phyloP scores from a whole-genome alignment of 2,888 invertebrate genomes.

The Lordiphosa andalusiaca region DNA sequence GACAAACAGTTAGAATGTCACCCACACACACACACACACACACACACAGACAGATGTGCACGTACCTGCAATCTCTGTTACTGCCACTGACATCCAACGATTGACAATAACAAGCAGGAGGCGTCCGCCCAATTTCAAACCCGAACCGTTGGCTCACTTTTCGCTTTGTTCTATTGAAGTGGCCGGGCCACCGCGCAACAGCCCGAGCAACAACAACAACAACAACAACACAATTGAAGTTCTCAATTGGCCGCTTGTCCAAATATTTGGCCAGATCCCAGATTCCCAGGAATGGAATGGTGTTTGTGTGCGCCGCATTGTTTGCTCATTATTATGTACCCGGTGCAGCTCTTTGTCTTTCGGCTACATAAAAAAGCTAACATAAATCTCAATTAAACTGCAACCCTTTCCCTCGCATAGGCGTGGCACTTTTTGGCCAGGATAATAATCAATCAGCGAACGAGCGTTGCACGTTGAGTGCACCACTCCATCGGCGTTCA shows the following conservation, averaged over 20 bases:
- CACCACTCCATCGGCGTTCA: conserved; percentile 35
- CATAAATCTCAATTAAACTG: conserved; percentile 74
- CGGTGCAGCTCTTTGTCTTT: conserved; percentile 38
- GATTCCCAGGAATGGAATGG: conserved; percentile 21
- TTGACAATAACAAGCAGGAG: conserved; percentile 69
- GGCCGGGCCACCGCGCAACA: conserved; percentile 36
- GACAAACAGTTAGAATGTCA: conserved; percentile 62
- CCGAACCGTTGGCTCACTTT: conserved; percentile 36
- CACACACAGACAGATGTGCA: conserved; percentile 5
- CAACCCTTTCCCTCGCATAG: conserved; percentile 50
- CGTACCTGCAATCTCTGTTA: conserved; percentile 43
- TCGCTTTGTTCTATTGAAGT: conserved; percentile 34
- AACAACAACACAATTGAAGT: conserved; percentile 54
- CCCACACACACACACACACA: conserved; percentile 43
- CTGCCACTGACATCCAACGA: conserved; percentile 58
- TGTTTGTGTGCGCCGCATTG: conserved; percentile 34
- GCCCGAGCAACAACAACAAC: conserved; percentile 7
- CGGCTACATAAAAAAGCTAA: conserved; percentile 42
- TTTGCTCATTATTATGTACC: conserved; percentile 67
- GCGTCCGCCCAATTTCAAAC: conserved; percentile 65
- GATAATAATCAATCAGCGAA: conserved; percentile 64
- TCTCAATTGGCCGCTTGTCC: conserved; percentile 67
- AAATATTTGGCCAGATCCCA: conserved; percentile 59
- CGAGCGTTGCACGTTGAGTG: conserved; percentile 22
- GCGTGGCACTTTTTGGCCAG: conserved; percentile 39